phyloP scores from a whole-genome alignment of 2,888 invertebrate genomes.

The Serripes groenlandicus region DNA sequence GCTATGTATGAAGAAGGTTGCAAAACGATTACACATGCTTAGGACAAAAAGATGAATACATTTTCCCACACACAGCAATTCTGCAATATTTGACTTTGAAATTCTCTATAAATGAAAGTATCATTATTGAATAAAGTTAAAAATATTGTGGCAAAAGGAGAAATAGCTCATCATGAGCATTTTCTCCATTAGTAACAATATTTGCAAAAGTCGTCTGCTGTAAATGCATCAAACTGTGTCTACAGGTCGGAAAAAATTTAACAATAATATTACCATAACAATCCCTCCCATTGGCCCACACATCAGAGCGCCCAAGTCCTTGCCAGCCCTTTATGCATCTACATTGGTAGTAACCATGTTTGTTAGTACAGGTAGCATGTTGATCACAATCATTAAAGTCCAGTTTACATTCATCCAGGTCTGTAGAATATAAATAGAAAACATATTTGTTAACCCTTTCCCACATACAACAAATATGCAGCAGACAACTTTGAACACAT shows the following conservation, averaged over 20 bases:
- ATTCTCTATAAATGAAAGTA: no score
- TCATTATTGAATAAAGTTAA: no score
- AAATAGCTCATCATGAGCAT: background rate
- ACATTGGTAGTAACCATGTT: slow-evolving; percentile 96
- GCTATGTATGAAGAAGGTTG: no score
- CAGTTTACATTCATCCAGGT: slow-evolving; percentile 94
- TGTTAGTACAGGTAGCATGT: slow-evolving; percentile 96
- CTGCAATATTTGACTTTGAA: background rate
- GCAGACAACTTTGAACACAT: background rate
- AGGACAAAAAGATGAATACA: no score
- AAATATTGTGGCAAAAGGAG: slow-evolving; percentile 5
- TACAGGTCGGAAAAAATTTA: background rate
- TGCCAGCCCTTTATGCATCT: slow-evolving; percentile 89
- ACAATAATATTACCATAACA: slow-evolving; percentile 72
- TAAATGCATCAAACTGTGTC: background rate
- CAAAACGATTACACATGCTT: no score
- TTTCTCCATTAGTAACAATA: background rate
- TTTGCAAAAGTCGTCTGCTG: background rate
- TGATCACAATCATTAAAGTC: slow-evolving; percentile 92
- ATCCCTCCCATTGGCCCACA: slow-evolving; percentile 76
- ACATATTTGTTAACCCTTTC: background rate
- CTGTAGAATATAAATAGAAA: slow-evolving; percentile 86
- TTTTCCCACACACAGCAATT: no score
- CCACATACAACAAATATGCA: background rate
- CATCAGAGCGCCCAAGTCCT: slow-evolving; percentile 76